A percentile compares a stretch with the other conserved stretches of the same genome.
phyloP scores from a whole-genome alignment of 2,888 invertebrate genomes.

The Bruchidius siliquastri region DNA sequence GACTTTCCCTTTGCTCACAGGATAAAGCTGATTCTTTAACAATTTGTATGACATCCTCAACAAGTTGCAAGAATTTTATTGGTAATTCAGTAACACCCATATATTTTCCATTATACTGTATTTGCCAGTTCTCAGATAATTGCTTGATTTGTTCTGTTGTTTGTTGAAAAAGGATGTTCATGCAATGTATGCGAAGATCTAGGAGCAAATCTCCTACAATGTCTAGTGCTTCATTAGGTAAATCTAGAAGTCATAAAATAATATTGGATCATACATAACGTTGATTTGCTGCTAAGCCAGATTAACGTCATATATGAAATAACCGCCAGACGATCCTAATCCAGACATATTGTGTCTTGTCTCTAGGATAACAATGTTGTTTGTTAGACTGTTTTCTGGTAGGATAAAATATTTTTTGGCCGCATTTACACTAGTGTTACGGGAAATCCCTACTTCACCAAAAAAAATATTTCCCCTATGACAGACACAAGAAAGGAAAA shows the following conservation, averaged over 20 bases:
- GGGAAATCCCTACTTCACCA: too few species aligned
- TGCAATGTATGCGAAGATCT: slow-evolving; percentile 81
- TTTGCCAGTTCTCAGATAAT: slow-evolving; percentile 80
- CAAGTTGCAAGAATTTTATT: slow-evolving; percentile 65
- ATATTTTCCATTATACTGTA: slow-evolving; percentile 77
- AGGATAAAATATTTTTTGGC: too few species aligned
- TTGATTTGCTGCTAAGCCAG: too few species aligned
- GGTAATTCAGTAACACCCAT: slow-evolving; percentile 56
- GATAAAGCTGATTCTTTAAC: slow-evolving; percentile 67
- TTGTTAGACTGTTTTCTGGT: too few species aligned
- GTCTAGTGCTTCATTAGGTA: slow-evolving; percentile 83
- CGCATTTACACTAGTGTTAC: too few species aligned
- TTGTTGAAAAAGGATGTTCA: slow-evolving; percentile 79
- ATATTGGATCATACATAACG: too few species aligned
- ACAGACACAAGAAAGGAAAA: too few species aligned
- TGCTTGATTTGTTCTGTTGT: slow-evolving; percentile 73
- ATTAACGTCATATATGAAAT: too few species aligned
- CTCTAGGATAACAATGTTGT: too few species aligned
- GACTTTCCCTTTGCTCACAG: slow-evolving; percentile 63
- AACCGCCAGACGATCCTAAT: too few species aligned
- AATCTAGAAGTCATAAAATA: slow-evolving; percentile 53
- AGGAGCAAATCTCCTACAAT: slow-evolving; percentile 80
- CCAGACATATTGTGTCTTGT: too few species aligned
- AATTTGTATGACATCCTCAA: slow-evolving; percentile 67
- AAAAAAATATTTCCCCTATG: too few species aligned